phyloP scores from a whole-genome alignment of 2,888 invertebrate species.

The Criorhina ranunculi region DNA sequence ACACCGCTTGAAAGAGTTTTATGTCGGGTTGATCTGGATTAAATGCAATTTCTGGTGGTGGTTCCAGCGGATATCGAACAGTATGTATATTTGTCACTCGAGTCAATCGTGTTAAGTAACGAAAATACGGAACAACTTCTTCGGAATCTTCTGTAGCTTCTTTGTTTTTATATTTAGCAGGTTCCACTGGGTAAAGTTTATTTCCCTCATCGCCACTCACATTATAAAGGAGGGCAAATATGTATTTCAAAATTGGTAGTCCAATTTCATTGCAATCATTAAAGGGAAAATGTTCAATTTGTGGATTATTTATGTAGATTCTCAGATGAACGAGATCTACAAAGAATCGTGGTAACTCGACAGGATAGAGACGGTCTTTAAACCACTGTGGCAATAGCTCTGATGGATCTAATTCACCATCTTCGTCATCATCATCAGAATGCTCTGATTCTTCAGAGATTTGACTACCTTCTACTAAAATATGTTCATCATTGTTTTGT shows the following conservation, averaged over 20 bases:
- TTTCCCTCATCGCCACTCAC: constrained; percentile 78
- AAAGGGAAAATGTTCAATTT: constrained; percentile 89
- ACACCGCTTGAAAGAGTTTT: constrained; percentile 79
- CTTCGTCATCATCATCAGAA: constrained; percentile 46
- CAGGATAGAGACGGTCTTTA: constrained; percentile 86
- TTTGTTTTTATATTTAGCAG: background rate
- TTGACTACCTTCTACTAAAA: background rate
- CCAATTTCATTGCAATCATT: constrained; percentile 87
- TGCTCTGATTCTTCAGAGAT: constrained; percentile 23
- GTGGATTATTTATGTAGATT: constrained; percentile 88
- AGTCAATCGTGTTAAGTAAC: constrained; percentile 82
- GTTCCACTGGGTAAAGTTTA: constrained; percentile 31
- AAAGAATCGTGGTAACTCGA: constrained; percentile 88
- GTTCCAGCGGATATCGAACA: constrained; percentile 78
- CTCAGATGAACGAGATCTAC: constrained; percentile 89
- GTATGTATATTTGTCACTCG: constrained; percentile 82
- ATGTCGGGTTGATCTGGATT: constrained; percentile 79
- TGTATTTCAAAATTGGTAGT: constrained; percentile 87
- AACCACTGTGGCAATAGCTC: constrained; percentile 87
- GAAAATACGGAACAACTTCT: constrained; percentile 78
- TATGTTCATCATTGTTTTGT: background rate
- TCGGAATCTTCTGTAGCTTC: constrained; percentile 73
- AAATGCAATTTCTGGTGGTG: constrained; percentile 74
- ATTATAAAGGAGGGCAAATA: constrained; percentile 85
- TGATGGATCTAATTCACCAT: constrained; percentile 14